These are phyloP conservation scores for Trichosurus vulpecula DNA, from an alignment of 2,797 vertebrate genomes.

Conservation along the genomic window DNA sequence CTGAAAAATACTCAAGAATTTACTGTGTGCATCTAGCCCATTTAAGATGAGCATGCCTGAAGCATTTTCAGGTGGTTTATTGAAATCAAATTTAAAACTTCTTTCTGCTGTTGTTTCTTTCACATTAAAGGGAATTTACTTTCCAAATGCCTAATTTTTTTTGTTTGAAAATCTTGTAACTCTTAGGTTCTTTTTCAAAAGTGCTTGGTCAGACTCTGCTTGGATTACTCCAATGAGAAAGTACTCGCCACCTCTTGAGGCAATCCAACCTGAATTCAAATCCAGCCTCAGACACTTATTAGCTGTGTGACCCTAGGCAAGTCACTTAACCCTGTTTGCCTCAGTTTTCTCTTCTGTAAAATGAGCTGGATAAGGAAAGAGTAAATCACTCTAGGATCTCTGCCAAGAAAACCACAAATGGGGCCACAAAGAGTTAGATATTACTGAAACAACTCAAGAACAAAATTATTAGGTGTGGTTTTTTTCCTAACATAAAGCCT, in stretches of 20 bases:
- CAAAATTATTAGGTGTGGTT: not conserved
- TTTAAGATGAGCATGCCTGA: not conserved
- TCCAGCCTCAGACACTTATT: not conserved
- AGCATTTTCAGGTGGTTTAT: not conserved
- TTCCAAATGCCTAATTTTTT: not conserved
- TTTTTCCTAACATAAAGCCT: not conserved
- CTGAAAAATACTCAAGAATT: not conserved
- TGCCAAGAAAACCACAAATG: not conserved
- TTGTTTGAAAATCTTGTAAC: not conserved
- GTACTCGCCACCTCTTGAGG: not conserved
- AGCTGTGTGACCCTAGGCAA: not conserved
- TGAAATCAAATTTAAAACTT: not conserved
- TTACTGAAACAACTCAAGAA: not conserved
- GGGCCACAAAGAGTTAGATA: not conserved
- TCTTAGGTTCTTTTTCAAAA: conserved; percentile 23
- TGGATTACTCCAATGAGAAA: not conserved
- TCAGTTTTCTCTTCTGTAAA: not conserved
- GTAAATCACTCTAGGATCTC: not conserved
- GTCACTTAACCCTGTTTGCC: not conserved
- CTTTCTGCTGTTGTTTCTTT: conserved; percentile 17
- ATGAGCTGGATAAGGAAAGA: not conserved
- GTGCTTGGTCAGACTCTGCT: not conserved
- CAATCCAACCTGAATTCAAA: not conserved
- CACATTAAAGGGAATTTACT: not conserved
- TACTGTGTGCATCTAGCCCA: not conserved